phyloP scores from a whole-genome alignment of 2,888 invertebrate genomes.

The Folsomia manolachei region DNA sequence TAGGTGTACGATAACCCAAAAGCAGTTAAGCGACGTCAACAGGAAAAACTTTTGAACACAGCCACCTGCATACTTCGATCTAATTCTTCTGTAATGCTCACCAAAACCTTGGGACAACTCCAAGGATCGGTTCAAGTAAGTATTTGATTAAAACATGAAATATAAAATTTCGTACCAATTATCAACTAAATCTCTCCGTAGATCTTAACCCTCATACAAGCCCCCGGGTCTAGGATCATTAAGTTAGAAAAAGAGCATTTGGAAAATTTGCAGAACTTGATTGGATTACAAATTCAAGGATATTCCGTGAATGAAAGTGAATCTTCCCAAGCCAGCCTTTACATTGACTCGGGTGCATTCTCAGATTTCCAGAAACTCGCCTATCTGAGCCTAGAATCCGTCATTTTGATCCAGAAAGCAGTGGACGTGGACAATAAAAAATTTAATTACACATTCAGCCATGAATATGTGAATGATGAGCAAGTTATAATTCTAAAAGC shows the following conservation, averaged over 20 bases:
- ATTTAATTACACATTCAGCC: slow-evolving; percentile 32
- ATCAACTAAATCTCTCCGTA: slow-evolving; percentile 30
- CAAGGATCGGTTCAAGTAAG: slow-evolving; percentile 37
- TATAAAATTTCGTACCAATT: background rate
- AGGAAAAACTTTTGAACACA: slow-evolving; percentile 32
- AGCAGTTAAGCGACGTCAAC: slow-evolving; percentile 13
- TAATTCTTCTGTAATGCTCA: slow-evolving; percentile 19
- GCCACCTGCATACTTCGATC: slow-evolving; percentile 46
- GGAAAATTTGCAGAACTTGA: slow-evolving; percentile 56
- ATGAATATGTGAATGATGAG: slow-evolving; percentile 31
- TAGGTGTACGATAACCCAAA: slow-evolving; percentile 45
- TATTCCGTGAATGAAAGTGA: slow-evolving; percentile 51
- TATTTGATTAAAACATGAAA: background rate
- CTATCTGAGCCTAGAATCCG: slow-evolving; percentile 42
- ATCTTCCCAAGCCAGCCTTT: slow-evolving; percentile 13
- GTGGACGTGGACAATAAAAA: slow-evolving; percentile 8
- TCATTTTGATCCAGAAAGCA: slow-evolving; percentile 34
- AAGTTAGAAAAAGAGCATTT: slow-evolving; percentile 57
- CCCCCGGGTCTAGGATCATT: slow-evolving; percentile 58
- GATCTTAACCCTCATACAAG: slow-evolving; percentile 61
- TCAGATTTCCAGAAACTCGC: slow-evolving; percentile 26
- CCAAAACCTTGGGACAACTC: slow-evolving; percentile 21
- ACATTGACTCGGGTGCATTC: slow-evolving; percentile 39
- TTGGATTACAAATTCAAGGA: slow-evolving; percentile 64
- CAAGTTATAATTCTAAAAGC: slow-evolving; percentile 34